Base-by-base conservation (phyloP, 2,888 invertebrate genomes). In the Scaptomyza reducta region DNA sequence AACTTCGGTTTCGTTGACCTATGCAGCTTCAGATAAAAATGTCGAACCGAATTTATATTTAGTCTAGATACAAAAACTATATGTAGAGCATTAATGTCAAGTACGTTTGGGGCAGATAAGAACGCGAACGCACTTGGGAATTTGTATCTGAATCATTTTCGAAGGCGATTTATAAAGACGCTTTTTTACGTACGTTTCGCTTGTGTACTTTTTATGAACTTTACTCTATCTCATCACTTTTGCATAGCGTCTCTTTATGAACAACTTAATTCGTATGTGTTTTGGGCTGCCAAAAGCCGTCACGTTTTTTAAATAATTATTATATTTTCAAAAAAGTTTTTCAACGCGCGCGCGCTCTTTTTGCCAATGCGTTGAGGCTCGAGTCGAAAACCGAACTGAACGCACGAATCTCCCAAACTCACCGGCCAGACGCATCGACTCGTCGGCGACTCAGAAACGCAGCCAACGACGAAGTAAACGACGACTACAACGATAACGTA, bases 321-420 rank as follows among this genome's bases (percentile, higher is more conserved):
- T 56, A 64, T 49, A 38, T 38, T 27, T 14, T 18, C 16, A 16
- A 45, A 63, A 45, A 42, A 51, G 53, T 67, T 69, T 6, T 54
- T 68, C 64, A 57, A 56, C 51, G 51, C 75, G 69, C 70, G 55
- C 50, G 40, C 40, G n/a, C n/a, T n/a, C 45, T 53, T 49, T 40
- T 47, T 16, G 57, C 44, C 68, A 60, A 29, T 74, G 74, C 63
- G 74, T 75, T 60, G 72, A 63, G 74, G 63, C 68, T 80, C 76
- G 79, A 76, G 78, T 72, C 87, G 59, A 85, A 78, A 78, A 87
- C 74, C 87, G 87, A 85, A 85, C 84, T 85, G 56, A 85, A 63
- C 63, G 56, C 62, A 57, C 66, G 58, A 73, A 58, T 62, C 47
- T 62, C 47, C 56, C 57, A 57, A 25, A 51, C 56, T 58, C 68